Evolutionary conservation across 2,113 vertebrate genomes (phyloP).

Genomic region (Burhinus bistriatus): DNA sequence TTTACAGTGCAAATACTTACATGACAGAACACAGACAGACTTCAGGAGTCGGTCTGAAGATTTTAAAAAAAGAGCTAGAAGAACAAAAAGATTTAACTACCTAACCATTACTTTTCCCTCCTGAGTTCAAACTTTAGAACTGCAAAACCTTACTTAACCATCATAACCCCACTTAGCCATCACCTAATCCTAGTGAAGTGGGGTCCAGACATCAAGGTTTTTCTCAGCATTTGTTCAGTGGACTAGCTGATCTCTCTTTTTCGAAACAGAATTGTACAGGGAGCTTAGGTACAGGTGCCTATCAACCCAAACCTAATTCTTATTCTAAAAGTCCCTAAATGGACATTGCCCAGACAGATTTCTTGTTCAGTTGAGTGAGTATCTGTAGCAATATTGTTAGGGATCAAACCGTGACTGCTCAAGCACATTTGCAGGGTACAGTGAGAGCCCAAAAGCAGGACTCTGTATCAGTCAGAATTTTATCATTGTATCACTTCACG

Average conservation of each 20-base stretch:
- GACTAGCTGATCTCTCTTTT: not conserved
- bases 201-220: not conserved
- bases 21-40: conserved; percentile 50
- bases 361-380: not conserved
- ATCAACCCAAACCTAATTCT: not conserved
- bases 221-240: not conserved
- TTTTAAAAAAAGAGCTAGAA: not conserved
- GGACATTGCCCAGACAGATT: not conserved
- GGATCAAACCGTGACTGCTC: not conserved
- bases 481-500: not conserved
- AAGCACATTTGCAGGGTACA: not conserved
- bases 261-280: not conserved
- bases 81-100: conserved; percentile 22
- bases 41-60: conserved; percentile 7
- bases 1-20: conserved; percentile 58
- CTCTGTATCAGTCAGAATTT: not conserved
- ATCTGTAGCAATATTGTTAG: not conserved
- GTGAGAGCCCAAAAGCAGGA: not conserved
- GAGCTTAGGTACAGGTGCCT: not conserved
- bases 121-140: not conserved
- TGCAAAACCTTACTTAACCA: not conserved
- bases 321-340: not conserved
- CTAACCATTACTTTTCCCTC: not conserved
- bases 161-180: not conserved
- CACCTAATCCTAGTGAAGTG: not conserved